A percentile compares a stretch with the other conserved stretches of the same genome.
These are phyloP conservation scores for Melinaea menophilus DNA, from an alignment of 2,888 invertebrate genomes.

Conservation along the genomic window DNA sequence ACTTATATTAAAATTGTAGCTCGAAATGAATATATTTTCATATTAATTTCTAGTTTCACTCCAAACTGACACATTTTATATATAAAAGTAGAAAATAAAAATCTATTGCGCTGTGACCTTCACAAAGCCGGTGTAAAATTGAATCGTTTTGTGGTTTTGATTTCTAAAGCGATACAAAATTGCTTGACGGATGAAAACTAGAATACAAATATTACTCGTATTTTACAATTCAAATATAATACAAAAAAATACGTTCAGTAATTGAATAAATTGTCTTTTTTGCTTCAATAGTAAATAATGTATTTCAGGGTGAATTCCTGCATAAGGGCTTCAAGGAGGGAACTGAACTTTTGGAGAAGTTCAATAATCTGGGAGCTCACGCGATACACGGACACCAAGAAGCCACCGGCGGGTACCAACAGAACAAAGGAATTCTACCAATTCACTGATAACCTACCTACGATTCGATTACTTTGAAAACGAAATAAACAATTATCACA, in stretches of 20 bases:
- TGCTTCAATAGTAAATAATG: too few species aligned
- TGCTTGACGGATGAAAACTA: not conserved
- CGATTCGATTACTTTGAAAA: not conserved
- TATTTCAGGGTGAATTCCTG: slow-evolving; percentile 74
- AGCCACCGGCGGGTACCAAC: slow-evolving; percentile 74
- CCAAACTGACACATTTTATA: too few species aligned
- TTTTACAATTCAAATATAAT: slow-evolving; percentile 10
- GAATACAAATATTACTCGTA: not conserved
- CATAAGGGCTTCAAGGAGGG: slow-evolving; percentile 79
- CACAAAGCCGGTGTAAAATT: not conserved
- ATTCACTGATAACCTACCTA: slow-evolving; percentile 49
- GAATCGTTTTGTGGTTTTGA: not conserved
- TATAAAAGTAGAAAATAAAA: too few species aligned
- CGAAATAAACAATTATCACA: not conserved
- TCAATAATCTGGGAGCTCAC: slow-evolving; percentile 79
- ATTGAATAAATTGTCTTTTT: too few species aligned
- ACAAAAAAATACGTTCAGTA: not conserved
- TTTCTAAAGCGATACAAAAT: slow-evolving; percentile 1
- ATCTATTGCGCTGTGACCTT: not conserved
- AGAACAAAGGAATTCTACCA: slow-evolving; percentile 77
- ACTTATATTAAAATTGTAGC: too few species aligned
- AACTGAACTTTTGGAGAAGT: slow-evolving; percentile 76
- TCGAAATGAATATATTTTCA: too few species aligned
- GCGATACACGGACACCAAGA: slow-evolving; percentile 80
- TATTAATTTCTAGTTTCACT: too few species aligned